Evolutionary conservation across 2,113 vertebrate species (phyloP).

Genomic region (Acrocephalus kingi): DNA sequence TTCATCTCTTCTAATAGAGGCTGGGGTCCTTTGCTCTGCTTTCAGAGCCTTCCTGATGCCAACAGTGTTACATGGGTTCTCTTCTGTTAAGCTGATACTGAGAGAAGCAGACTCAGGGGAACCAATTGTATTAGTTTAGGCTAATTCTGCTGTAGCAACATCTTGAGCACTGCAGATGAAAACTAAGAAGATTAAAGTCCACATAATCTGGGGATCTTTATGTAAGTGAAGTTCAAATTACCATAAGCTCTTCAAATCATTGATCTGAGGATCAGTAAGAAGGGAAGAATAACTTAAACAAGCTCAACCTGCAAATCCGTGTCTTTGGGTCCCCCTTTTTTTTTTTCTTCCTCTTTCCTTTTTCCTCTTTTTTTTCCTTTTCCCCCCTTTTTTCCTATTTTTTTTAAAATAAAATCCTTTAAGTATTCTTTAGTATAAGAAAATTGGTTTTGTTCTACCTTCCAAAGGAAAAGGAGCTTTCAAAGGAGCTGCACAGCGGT

Average conservation of each 20-base stretch:
- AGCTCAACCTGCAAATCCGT: background rate
- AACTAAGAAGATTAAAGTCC: constrained; percentile 49
- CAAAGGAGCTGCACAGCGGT: background rate
- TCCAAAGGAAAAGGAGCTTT: background rate
- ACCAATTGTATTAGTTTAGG: constrained; percentile 16
- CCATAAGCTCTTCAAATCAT: constrained; percentile 26
- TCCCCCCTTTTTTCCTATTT: too few species aligned
- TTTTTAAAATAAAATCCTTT: background rate
- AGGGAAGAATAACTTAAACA: background rate
- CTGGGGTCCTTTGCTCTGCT: background rate
- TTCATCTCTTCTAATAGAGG: background rate
- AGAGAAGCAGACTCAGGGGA: background rate
- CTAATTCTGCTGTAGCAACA: constrained; percentile 16
- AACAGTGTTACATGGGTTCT: background rate
- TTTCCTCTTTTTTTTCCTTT: too few species aligned
- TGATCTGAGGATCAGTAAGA: background rate
- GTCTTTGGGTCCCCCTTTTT: background rate
- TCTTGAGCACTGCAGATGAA: constrained; percentile 24
- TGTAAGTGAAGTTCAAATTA: constrained; percentile 45
- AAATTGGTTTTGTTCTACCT: background rate
- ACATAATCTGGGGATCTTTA: constrained; percentile 43
- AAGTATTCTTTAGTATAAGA: background rate
- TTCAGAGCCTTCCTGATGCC: background rate
- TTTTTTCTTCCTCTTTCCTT: too few species aligned
- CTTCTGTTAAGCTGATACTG: background rate